Evolutionary conservation across 2,113 vertebrate genomes (phyloP).

Genomic region (Oncorhynchus nerka): DNA sequence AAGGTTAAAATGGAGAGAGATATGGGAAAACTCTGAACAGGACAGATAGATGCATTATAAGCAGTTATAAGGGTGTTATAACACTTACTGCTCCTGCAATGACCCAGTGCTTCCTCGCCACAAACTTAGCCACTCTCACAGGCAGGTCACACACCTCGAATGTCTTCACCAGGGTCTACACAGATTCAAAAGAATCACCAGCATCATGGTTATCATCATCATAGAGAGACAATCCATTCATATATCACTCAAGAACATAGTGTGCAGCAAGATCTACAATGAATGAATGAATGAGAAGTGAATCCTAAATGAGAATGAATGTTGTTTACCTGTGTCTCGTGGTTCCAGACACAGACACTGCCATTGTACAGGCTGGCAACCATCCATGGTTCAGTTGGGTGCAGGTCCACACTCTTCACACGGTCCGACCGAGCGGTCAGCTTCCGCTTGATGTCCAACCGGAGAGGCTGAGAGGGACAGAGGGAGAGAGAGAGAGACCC

Average conservation of each 20-base stretch:
- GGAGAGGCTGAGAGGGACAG: slow-evolving; percentile 80
- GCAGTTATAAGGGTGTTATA: neutral
- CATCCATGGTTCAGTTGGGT: slow-evolving; percentile 96
- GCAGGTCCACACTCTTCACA: slow-evolving; percentile 93
- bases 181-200: slow-evolving; percentile 24
- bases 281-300: no score
- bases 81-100: slow-evolving; percentile 89
- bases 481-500: neutral
- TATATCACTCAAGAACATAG: neutral
- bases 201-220: neutral
- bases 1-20: neutral
- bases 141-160: slow-evolving; percentile 95
- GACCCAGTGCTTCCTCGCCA: slow-evolving; percentile 94
- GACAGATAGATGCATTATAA: neutral
- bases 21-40: neutral
- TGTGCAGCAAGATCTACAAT: neutral
- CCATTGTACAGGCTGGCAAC: slow-evolving; percentile 95
- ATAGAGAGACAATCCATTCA: neutral
- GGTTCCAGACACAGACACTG: slow-evolving; percentile 95
- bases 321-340: slow-evolving; percentile 85
- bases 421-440: slow-evolving; percentile 92
- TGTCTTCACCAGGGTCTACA: slow-evolving; percentile 90
- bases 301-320: no score
- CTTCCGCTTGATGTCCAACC: slow-evolving; percentile 93
- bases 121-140: slow-evolving; percentile 90